phyloP scores from a whole-genome alignment of 2,113 vertebrate genomes.

The Rhodinocichla rosea region DNA sequence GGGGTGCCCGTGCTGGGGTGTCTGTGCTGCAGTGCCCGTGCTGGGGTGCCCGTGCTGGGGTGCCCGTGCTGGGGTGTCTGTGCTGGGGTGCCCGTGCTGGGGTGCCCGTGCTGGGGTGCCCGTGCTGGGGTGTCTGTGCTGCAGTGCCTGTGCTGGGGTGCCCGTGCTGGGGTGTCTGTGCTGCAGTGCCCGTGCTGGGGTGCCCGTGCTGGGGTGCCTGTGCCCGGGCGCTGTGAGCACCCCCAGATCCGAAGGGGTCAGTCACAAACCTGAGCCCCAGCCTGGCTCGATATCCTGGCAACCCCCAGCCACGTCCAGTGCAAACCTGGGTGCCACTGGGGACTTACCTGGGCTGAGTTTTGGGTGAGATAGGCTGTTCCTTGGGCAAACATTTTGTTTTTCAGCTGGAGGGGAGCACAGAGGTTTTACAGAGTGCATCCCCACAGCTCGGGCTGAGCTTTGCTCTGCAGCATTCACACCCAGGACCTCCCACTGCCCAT shows the following conservation, averaged over 20 bases:
- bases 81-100: background rate
- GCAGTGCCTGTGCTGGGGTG: accelerated
- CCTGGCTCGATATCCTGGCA: background rate
- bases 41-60: background rate
- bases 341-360: background rate
- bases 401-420: background rate
- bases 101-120: accelerated
- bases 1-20: background rate
- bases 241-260: accelerated
- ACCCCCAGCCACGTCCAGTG: accelerated
- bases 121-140: background rate
- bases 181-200: background rate
- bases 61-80: accelerated
- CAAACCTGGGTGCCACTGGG: background rate
- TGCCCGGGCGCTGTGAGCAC: accelerated
- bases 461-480: accelerated
- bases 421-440: background rate
- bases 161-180: accelerated
- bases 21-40: accelerated
- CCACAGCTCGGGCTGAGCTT: background rate
- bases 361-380: accelerated
- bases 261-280: background rate
- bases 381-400: background rate
- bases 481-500: accelerated
- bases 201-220: background rate